Percentiles rank a stretch among this genome's conserved stretches.
Conservation (phyloP, 92 coral and sea anemone genomes). For the Hydrozoanthus gracilis region DNA sequence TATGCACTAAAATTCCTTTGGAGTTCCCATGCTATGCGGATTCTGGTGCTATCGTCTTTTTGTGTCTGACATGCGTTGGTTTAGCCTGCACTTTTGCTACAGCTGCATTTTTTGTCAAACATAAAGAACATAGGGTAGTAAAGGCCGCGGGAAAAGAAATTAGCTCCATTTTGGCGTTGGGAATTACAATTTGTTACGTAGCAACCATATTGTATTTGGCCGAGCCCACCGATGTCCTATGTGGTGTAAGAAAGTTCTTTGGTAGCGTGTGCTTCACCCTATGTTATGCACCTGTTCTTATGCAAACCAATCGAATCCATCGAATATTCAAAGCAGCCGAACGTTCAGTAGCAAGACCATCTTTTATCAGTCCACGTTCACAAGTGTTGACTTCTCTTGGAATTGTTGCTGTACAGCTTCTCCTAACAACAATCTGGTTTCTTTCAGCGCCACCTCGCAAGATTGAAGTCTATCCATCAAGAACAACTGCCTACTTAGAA, state of each 20-base stretch:
- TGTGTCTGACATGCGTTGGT: slow-evolving; percentile 57
- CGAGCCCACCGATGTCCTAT: slow-evolving; percentile 67
- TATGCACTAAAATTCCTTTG: slow-evolving; percentile 69
- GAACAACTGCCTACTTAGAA: slow-evolving; percentile 66
- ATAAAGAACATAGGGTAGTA: slow-evolving; percentile 73
- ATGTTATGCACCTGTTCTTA: slow-evolving; percentile 93
- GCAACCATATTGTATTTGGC: slow-evolving; percentile 65
- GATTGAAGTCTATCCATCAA: slow-evolving; percentile 56
- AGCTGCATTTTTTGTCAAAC: slow-evolving; percentile 62
- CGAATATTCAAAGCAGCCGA: slow-evolving; percentile 90
- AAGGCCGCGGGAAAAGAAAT: slow-evolving; percentile 96
- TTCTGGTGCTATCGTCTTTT: slow-evolving; percentile 45
- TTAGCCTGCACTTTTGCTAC: slow-evolving; percentile 63
- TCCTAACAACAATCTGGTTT: slow-evolving; percentile 82
- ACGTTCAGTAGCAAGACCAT: slow-evolving; percentile 87
- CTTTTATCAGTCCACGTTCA: slow-evolving; percentile 82
- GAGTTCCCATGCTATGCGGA: slow-evolving; percentile 63
- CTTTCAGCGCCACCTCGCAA: slow-evolving; percentile 78
- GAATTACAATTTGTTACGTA: slow-evolving; percentile 77
- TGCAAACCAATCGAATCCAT: slow-evolving; percentile 92
- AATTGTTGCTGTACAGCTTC: slow-evolving; percentile 76
- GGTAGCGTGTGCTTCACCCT: slow-evolving; percentile 79
- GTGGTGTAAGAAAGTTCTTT: slow-evolving; percentile 68
- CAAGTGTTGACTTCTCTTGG: slow-evolving; percentile 84
- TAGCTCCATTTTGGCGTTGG: slow-evolving; percentile 69